phyloP scores from a whole-genome alignment of 2,113 vertebrate species.

The Notothenia rossii region DNA sequence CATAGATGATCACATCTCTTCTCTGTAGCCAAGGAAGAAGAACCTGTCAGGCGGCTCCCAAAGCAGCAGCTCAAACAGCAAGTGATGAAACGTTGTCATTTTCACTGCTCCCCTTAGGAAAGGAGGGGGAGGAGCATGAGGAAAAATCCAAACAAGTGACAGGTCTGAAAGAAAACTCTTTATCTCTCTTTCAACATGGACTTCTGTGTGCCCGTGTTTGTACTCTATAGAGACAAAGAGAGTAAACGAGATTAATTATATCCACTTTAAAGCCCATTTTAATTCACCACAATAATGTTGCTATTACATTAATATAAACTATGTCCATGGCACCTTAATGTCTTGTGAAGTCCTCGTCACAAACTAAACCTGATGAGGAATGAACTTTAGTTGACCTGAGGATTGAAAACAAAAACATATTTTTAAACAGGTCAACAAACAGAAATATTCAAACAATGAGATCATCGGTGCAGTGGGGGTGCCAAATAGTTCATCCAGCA shows the following conservation, averaged over 20 bases:
- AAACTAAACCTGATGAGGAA: background rate
- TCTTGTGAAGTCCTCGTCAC: conserved; percentile 5
- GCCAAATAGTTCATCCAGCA: conserved; percentile 1
- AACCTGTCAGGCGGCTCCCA: conserved; percentile 44
- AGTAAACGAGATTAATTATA: background rate
- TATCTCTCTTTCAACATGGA: conserved; percentile 21
- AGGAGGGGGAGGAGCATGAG: conserved; percentile 8
- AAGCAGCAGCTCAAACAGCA: conserved; percentile 61
- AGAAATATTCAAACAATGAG: conserved; percentile 25
- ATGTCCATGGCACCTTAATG: conserved; percentile 4
- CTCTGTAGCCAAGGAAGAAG: conserved; percentile 34
- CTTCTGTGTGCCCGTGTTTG: conserved; percentile 11
- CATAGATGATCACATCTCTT: conserved; percentile 25
- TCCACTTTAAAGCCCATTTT: conserved; percentile 46
- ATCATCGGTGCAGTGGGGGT: background rate
- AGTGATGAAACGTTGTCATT: conserved; percentile 72
- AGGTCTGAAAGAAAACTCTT: conserved; percentile 38
- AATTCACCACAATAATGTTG: conserved; percentile 21
- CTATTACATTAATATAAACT: conserved; percentile 4
- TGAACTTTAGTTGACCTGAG: background rate
- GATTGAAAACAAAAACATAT: background rate
- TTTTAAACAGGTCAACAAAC: conserved; percentile 2
- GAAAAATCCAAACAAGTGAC: conserved; percentile 53
- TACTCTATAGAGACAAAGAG: background rate
- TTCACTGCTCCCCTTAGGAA: conserved; percentile 41